These are phyloP conservation scores for Ophioninae sp. DNA, from an alignment of 2,888 invertebrate species.

Conservation along the genomic window DNA sequence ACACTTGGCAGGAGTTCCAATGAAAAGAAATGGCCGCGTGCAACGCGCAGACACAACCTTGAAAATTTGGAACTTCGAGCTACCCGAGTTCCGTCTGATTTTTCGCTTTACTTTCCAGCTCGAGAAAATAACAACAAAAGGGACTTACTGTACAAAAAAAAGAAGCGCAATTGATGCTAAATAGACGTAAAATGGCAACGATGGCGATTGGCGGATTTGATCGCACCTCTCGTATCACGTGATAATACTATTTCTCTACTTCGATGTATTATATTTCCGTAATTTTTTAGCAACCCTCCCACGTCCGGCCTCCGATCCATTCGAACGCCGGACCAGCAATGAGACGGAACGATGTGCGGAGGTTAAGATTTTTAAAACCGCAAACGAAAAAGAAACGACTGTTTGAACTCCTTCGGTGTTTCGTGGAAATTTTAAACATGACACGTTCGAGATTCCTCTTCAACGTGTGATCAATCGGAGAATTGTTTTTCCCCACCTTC, in stretches of 20 bases:
- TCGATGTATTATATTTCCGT: slow-evolving; percentile 11
- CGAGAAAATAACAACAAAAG: slow-evolving; percentile 4
- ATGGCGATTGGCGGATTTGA: slow-evolving; percentile 35
- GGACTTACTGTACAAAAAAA: slow-evolving; percentile 4
- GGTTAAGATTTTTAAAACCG: slow-evolving; percentile 51
- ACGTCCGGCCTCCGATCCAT: too few relatives aligned
- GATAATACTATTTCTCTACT: slow-evolving; percentile 48
- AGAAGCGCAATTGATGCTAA: slow-evolving; percentile 25
- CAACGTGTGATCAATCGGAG: not conserved
- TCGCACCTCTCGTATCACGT: slow-evolving; percentile 56
- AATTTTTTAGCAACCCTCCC: not conserved
- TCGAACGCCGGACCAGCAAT: not conserved
- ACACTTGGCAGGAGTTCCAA: not conserved
- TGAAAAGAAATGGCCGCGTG: not conserved
- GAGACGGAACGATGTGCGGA: slow-evolving; percentile 36
- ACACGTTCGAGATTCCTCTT: not conserved
- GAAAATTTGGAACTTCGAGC: slow-evolving; percentile 24
- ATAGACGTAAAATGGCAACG: slow-evolving; percentile 48
- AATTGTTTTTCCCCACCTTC: slow-evolving; percentile 7
- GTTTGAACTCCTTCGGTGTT: slow-evolving; percentile 48
- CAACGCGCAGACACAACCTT: slow-evolving; percentile 46
- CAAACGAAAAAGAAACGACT: slow-evolving; percentile 51
- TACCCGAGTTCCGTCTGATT: not conserved
- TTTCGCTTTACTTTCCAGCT: not conserved
- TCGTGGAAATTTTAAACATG: slow-evolving; percentile 9